phyloP scores from a whole-genome alignment of 1,140 invertebrate species.

The Aphis craccivora region DNA sequence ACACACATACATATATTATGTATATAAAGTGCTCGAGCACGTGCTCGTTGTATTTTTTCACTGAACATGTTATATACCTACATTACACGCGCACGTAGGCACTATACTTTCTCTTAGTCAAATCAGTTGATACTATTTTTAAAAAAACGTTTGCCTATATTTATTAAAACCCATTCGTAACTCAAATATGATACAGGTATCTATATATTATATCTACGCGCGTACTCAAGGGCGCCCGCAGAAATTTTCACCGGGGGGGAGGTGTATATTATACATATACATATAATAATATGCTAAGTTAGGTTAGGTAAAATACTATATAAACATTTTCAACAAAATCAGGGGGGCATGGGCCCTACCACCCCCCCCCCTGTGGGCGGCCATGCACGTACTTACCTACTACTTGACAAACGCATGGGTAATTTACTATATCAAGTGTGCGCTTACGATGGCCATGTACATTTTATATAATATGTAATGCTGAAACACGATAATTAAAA shows the following conservation, averaged over 20 bases:
- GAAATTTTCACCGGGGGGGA: too few species aligned
- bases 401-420: not conserved
- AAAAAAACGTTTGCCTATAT: not conserved
- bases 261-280: too few species aligned
- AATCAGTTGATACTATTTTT: not conserved
- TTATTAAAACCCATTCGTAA: not conserved
- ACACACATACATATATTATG: not conserved
- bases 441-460: not conserved
- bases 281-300: too few species aligned
- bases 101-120: not conserved
- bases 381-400: too few species aligned
- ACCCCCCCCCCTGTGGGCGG: too few species aligned
- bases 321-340: too few species aligned
- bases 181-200: too few species aligned
- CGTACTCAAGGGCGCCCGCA: too few species aligned
- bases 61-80: not conserved
- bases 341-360: too few species aligned
- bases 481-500: too few species aligned
- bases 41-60: not conserved
- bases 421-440: not conserved
- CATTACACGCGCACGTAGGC: not conserved
- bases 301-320: too few species aligned
- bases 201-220: not conserved
- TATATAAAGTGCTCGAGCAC: not conserved
- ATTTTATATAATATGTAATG: too few species aligned